Base-by-base conservation (phyloP, 2,113 vertebrate genomes). In the Willisornis vidua region DNA sequence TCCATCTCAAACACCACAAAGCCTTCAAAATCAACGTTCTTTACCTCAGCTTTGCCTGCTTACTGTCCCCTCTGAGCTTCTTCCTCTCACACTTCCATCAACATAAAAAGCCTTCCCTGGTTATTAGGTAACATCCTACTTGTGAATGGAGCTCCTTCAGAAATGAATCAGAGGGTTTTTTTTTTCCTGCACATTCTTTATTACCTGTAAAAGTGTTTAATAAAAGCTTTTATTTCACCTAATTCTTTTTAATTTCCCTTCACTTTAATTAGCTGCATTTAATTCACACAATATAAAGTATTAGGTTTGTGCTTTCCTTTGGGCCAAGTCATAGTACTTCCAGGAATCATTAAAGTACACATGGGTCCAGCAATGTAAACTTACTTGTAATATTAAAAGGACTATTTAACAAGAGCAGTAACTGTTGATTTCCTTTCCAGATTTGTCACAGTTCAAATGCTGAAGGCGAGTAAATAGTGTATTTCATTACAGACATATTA, bases 381-480 rank as follows among this genome's bases (percentile, higher is more conserved):
- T 93, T 73, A 82, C 89, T 93, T 90, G 79, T 77, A 92, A 91
- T 96, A 95, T 94, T 92, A 94, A 91, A 96, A 95, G 52, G 79
- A 92, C 92, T 97, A 54, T 94, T 96, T 96, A 96, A 91, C 48
- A 67, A 94, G 87, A 96, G 78, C 85, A 76, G 87, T 86, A 90
- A 85, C 79, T 88, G 91, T 80, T 93, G 86, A 74, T 93, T 95
- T 83, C 75, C 87, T 90, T 91, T 77, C 72, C 85, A 95, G 85
- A 95, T 96, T 91, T 94, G 87, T 93, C 96, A 94, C 93, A 91
- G 93, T 91, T 91, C 90, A 93, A 90, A 96, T 93, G 90, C 82
- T 95, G 91, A 80, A 85, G 87, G 87, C 0, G 2, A 87, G 91
- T 91, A 96, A 96, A 96, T 91, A 90, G 59, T 90, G 3, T 43